These are phyloP conservation scores for Pollenia angustigena DNA, from an alignment of 2,888 invertebrate genomes.

Conservation along the genomic window DNA sequence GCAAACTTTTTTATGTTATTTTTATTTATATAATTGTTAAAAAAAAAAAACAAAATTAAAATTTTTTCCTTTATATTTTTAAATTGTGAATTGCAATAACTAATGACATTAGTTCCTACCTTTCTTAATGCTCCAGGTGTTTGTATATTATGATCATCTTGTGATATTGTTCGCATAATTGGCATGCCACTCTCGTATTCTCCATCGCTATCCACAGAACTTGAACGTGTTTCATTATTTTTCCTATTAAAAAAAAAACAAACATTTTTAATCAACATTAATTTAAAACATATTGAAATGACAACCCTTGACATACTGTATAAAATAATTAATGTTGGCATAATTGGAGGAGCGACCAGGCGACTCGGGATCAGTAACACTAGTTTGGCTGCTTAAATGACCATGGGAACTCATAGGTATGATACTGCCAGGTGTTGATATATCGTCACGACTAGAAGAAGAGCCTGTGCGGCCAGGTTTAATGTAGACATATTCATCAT, in stretches of 20 bases:
- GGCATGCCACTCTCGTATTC: conserved; percentile 85
- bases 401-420: conserved; percentile 84
- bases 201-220: conserved; percentile 85
- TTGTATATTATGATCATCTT: conserved; percentile 85
- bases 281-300: not conserved
- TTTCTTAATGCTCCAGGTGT: conserved; percentile 84
- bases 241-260: conserved; percentile 78
- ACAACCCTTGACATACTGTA: conserved; percentile 88
- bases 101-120: conserved; percentile 75
- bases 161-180: conserved; percentile 87
- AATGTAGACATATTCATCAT: conserved; percentile 91
- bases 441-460: conserved; percentile 88
- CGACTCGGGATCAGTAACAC: conserved; percentile 88
- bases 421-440: conserved; percentile 86
- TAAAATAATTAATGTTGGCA: conserved; percentile 96
- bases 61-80: not conserved
- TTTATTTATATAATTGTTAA: conserved; percentile 14
- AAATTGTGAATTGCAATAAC: not conserved
- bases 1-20: conserved; percentile 45
- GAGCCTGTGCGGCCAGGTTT: conserved; percentile 88
- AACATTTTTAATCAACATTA: not conserved
- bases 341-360: conserved; percentile 93
- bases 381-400: conserved; percentile 84
- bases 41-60: conserved; percentile 6
- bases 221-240: conserved; percentile 85